Conservation (phyloP, 2,797 vertebrate species). For the Enteromius trimaculatus region DNA sequence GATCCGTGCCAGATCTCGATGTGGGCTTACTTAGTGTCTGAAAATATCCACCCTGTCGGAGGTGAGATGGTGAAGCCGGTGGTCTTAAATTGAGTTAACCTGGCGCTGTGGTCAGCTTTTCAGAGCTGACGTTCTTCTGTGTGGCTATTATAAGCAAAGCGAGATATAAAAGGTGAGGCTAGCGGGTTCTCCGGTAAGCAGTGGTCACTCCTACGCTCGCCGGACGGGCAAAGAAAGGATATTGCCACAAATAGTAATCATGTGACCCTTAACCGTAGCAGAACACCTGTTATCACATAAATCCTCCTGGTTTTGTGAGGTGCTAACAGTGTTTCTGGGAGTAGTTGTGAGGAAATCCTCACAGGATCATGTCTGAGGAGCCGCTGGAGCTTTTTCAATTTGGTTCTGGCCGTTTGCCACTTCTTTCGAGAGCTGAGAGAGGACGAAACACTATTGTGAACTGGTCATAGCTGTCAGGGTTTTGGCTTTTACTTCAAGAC, state of each 20-base stretch:
- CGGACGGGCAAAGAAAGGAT: neutral
- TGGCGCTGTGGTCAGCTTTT: slow-evolving; percentile 5
- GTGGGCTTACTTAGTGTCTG: slow-evolving; percentile 13
- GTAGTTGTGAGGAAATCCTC: slow-evolving; percentile 17
- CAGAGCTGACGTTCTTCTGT: neutral
- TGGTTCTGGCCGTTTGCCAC: neutral
- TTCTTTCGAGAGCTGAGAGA: neutral
- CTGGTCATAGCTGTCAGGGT: neutral
- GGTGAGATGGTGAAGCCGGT: slow-evolving; percentile 3
- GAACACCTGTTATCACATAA: neutral
- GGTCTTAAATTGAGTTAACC: slow-evolving; percentile 36
- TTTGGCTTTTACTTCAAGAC: neutral
- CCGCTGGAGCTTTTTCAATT: neutral
- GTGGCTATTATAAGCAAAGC: slow-evolving; percentile 10
- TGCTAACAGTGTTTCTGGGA: neutral
- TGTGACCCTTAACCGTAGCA: neutral
- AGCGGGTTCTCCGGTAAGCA: neutral
- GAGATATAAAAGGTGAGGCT: slow-evolving; percentile 6
- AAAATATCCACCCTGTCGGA: neutral
- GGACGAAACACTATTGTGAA: neutral
- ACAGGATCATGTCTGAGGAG: neutral
- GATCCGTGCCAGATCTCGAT: slow-evolving; percentile 13
- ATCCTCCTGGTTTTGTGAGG: slow-evolving; percentile 14
- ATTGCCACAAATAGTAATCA: neutral
- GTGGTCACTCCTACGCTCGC: neutral